Conservation (phyloP, 2,797 vertebrate species). For the Myripristis murdjan region DNA sequence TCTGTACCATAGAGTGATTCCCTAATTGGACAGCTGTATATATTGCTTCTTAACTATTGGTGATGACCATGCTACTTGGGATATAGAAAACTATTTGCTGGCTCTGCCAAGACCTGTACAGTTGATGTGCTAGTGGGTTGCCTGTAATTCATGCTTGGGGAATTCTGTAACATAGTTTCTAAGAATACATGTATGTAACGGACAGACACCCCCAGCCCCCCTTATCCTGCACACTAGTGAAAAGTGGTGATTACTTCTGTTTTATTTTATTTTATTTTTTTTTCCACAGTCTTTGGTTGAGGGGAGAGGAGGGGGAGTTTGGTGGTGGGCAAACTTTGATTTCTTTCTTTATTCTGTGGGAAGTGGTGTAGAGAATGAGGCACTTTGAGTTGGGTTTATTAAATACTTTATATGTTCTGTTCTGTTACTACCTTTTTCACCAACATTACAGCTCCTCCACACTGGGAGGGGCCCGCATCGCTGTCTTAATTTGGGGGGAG, state of each 20-base stretch:
- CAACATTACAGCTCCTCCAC: conserved; percentile 41
- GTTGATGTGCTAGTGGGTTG: conserved; percentile 82
- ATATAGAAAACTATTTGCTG: conserved; percentile 73
- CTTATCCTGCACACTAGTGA: conserved; percentile 74
- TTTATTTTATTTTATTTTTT: neutral
- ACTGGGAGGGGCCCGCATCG: conserved; percentile 51
- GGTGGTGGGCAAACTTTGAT: conserved; percentile 57
- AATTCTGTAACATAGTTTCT: conserved; percentile 87
- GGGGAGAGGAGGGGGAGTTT: conserved; percentile 62
- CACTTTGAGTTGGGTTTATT: conserved; percentile 50
- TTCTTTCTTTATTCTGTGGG: conserved; percentile 55
- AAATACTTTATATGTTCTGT: conserved; percentile 28
- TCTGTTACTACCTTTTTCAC: conserved; percentile 34
- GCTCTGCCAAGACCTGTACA: conserved; percentile 79
- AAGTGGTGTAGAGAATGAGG: conserved; percentile 56
- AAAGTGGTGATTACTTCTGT: conserved; percentile 47
- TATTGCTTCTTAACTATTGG: conserved; percentile 81
- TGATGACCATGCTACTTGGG: conserved; percentile 73
- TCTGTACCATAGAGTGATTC: conserved; percentile 76
- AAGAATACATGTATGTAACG: conserved; percentile 84
- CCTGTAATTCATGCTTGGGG: conserved; percentile 84
- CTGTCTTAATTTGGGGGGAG: conserved; percentile 76
- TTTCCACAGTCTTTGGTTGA: conserved; percentile 25
- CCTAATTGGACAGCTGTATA: conserved; percentile 83
- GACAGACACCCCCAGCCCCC: conserved; percentile 61